Conservation (phyloP, 2,113 vertebrate species). For the Amphiprion percula region DNA sequence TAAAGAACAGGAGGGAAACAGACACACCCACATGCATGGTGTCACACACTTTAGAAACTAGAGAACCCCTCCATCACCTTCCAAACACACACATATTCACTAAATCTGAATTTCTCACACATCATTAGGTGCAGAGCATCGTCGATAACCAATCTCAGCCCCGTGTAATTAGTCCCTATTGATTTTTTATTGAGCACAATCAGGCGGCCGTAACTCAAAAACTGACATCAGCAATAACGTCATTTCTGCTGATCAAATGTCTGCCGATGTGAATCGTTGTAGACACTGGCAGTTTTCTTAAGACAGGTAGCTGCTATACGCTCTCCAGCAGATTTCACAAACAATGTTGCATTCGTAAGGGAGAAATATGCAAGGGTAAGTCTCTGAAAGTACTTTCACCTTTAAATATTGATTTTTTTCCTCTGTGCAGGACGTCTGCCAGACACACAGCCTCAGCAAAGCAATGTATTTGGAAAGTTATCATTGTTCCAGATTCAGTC, state of each 20-base stretch:
- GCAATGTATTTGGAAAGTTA: background rate
- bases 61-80: background rate
- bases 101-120: slow-evolving; percentile 46
- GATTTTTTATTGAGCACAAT: slow-evolving; percentile 73
- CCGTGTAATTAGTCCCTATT: slow-evolving; percentile 74
- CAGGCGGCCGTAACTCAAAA: slow-evolving; percentile 63
- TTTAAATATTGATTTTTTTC: slow-evolving; percentile 23
- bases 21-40: slow-evolving; percentile 50
- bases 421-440: slow-evolving; percentile 12
- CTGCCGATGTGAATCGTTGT: slow-evolving; percentile 28
- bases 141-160: slow-evolving; percentile 72
- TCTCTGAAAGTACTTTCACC: slow-evolving; percentile 18
- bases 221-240: slow-evolving; percentile 61
- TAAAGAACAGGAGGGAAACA: slow-evolving; percentile 47
- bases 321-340: slow-evolving; percentile 18
- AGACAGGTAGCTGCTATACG: slow-evolving; percentile 8
- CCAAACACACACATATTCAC: slow-evolving; percentile 10
- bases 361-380: slow-evolving; percentile 18
- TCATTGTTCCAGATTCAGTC: slow-evolving; percentile 2
- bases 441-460: slow-evolving; percentile 13
- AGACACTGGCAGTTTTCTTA: slow-evolving; percentile 23
- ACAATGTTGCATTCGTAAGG: slow-evolving; percentile 9
- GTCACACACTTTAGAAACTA: slow-evolving; percentile 18
- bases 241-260: slow-evolving; percentile 60
- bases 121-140: slow-evolving; percentile 49